Evolutionary conservation across 37 sponge, comb jelly and placozoan genomes (phyloP), one percentile per base, ranked within the genome.

Genomic region (Cliona cf. orientalis): DNA sequence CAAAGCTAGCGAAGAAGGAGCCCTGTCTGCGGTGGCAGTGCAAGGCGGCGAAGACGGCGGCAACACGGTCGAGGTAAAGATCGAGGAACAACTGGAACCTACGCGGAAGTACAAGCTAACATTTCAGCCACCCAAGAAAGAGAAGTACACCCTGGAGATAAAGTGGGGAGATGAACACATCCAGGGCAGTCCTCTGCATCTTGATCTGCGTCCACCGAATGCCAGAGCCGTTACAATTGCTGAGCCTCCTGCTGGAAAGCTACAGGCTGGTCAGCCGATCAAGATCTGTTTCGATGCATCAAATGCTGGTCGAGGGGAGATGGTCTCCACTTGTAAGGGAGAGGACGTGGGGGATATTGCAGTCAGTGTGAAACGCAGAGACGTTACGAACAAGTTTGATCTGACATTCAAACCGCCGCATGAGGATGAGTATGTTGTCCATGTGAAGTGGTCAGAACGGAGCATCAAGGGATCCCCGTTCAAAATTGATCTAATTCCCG

Each of bases 391-490:
- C 28, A 49, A 45, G 22, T 76, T 68, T 32, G 53, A 55, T 31
- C 79, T 91, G 37, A 28, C 25, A 25, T 91, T 91, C 36, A 36
- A 42, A 0, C 91, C 91, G 5, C 78, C 84, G 1, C 74, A 81
- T 6, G 71, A 57, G 28, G 91, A 86, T 34, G 49, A 66, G 21
- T 91, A 86, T 74, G 9, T 31, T 26, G 72, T 91, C 34, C 29
- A 58, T 29, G 83, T 91, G 23, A 28, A 38, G 38, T 91, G 74
- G 70, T 38, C 41, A 4, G 83, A 69, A 5, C 38, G 71, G 9
- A 45, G 56, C 42, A 59, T 91, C 32, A 61, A 56, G 22, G 83
- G 87, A 1, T 91, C 91, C 23, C 91, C 91, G 17, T 91, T 72
- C 68, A 65, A 62, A 17, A 72, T 91, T n/a, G 74, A 83, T 68